Conservation (phyloP, 53 echinoderm and acorn worm species). For the Hippasteria phrygiana region DNA sequence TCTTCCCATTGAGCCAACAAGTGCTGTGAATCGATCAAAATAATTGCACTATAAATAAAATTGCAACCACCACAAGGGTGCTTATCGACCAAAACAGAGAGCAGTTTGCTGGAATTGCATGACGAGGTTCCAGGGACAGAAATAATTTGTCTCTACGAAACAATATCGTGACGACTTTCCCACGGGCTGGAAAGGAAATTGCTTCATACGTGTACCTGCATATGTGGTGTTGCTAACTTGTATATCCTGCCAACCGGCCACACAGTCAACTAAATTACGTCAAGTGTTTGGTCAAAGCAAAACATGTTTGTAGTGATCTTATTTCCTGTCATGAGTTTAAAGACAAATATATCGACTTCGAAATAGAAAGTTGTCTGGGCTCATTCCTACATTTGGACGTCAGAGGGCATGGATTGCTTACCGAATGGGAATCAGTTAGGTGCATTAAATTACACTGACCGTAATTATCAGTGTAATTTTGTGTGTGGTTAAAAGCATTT, state of each 20-base stretch:
- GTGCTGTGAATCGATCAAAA: too few relatives aligned
- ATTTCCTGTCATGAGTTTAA: neutral
- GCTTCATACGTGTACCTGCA: neutral
- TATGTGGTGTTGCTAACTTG: neutral
- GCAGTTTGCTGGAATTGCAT: too few relatives aligned
- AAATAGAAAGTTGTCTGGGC: constrained; percentile 33
- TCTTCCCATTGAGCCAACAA: too few relatives aligned
- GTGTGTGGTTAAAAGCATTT: neutral
- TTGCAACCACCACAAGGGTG: too few relatives aligned
- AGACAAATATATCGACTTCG: neutral
- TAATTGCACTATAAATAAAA: too few relatives aligned
- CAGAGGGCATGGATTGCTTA: neutral
- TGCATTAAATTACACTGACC: too few relatives aligned
- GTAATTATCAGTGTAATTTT: too few relatives aligned
- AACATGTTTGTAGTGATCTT: constrained; percentile 18
- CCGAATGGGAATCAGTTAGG: neutral
- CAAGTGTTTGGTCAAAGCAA: constrained; percentile 32
- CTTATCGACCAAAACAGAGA: too few relatives aligned
- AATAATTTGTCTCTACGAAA: neutral
- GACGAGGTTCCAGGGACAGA: neutral
- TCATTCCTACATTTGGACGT: neutral
- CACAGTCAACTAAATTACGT: neutral
- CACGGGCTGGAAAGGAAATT: neutral
- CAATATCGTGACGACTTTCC: neutral
- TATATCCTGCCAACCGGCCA: neutral